Evolutionary conservation across 2,113 vertebrate genomes (phyloP), one percentile per base, ranked within the genome.

Genomic region (Lates calcarifer): DNA sequence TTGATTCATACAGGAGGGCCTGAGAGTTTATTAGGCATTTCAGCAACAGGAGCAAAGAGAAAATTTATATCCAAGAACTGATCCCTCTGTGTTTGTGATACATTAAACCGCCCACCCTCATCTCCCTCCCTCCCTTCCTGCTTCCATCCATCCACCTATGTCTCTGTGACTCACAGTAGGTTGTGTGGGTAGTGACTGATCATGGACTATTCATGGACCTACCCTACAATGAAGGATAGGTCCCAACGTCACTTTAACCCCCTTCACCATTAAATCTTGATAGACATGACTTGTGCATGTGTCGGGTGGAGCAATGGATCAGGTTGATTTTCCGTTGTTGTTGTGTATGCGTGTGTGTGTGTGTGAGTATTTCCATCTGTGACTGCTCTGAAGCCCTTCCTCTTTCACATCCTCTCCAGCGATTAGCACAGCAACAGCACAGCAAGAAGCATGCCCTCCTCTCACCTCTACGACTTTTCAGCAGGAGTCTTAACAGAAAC

Each of bases 331-430:
- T 22, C 1, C 26, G 39, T 68, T 0, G 37, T 58, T 60, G 33
- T 35, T 31, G 5, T 49, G 17, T 4, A 17, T 33, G 43, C 35
- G 62, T 29, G 29, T 26, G 12, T 26, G 17, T 6, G 13, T 62
- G 43, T 74, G 2, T 49, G 67, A 86, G 37, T 65, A 33, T 47
- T 77, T 86, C 65, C 74, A 83, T 88, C 62, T 84, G 77, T 66
- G 81, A 61, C 37, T 8, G 15, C 37, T 74, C 68, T 51, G 43
- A 63, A 83, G 64, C 58, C 49, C 68, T 87, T 90, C 87, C 79
- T 90, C 81, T 91, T 92, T 92, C 77, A 90, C 86, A 86, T 90
- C 89, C 91, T 85, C 62, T 74, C 14, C 63, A 45, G 29, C 11
- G n/a, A 65, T 74, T 68, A 79, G 76, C 72, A 66, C 75, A 75